Percentiles rank a stretch among this genome's conserved stretches.
phyloP scores from a whole-genome alignment of 1,140 invertebrate species.

The Bombus pyrosoma region DNA sequence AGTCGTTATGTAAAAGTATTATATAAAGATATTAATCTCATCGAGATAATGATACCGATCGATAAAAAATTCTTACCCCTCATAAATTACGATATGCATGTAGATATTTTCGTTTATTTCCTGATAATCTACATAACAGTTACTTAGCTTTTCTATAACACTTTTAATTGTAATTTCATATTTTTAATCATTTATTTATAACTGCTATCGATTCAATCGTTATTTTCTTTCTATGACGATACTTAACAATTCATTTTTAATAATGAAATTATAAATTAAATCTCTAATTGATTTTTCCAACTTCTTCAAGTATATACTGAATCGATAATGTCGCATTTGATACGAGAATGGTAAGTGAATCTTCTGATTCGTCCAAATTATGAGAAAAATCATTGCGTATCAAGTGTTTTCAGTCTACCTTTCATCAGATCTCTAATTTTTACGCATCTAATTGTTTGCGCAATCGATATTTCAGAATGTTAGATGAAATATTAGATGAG shows the following conservation, averaged over 20 bases:
- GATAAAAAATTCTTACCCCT: constrained; percentile 13
- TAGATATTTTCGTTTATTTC: background rate
- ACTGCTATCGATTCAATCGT: background rate
- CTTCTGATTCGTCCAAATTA: background rate
- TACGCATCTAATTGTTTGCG: background rate
- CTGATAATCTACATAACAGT: background rate
- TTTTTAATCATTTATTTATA: background rate
- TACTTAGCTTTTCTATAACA: no score
- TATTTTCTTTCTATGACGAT: no score
- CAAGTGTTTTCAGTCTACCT: background rate
- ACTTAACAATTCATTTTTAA: no score
- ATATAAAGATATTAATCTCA: constrained; percentile 27
- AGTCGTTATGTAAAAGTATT: constrained; percentile 34
- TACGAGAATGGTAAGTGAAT: background rate
- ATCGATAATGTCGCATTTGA: background rate
- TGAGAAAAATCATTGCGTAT: background rate
- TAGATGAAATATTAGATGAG: background rate
- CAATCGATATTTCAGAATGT: background rate
- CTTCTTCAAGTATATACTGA: background rate
- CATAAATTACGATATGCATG: constrained; percentile 9
- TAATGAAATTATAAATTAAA: no score
- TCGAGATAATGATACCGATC: constrained; percentile 14
- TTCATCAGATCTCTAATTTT: background rate
- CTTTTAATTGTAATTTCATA: background rate
- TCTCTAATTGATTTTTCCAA: no score